Evolutionary conservation across 1,140 invertebrate genomes (phyloP).

Genomic region (Schlechtendalia chinensis): DNA sequence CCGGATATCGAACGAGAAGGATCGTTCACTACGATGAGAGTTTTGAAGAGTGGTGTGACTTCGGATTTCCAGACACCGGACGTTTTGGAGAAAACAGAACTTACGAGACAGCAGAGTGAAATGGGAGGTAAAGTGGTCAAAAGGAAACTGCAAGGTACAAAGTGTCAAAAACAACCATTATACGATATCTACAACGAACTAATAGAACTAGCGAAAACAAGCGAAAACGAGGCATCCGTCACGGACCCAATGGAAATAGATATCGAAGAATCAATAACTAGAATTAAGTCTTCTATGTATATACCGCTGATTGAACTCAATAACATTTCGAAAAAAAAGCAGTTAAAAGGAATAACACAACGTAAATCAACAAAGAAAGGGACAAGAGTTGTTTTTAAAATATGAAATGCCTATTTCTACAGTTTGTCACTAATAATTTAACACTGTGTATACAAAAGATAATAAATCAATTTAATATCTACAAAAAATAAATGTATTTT

Average conservation of each 20-base stretch:
- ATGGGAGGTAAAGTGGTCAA: neutral
- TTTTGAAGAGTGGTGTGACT: neutral
- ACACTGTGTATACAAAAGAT: too few relatives aligned
- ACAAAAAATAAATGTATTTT: too few relatives aligned
- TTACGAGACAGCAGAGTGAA: neutral
- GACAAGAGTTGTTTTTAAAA: too few relatives aligned
- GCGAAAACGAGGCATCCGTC: too few relatives aligned
- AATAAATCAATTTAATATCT: too few relatives aligned
- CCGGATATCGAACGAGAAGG: neutral
- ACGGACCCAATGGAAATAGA: neutral
- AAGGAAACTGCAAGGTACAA: neutral
- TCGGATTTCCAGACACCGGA: neutral
- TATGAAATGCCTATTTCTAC: too few relatives aligned
- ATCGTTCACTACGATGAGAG: neutral
- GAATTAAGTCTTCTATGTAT: neutral
- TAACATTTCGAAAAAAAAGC: too few relatives aligned
- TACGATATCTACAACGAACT: neutral
- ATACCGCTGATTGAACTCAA: neutral
- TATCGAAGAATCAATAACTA: neutral
- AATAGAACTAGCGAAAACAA: neutral
- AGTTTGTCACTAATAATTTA: too few relatives aligned
- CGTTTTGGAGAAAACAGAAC: neutral
- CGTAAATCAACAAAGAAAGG: too few relatives aligned
- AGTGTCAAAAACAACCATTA: neutral
- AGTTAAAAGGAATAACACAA: too few relatives aligned